phyloP scores from a whole-genome alignment of 2,797 vertebrate genomes.

The Morelia viridis region DNA sequence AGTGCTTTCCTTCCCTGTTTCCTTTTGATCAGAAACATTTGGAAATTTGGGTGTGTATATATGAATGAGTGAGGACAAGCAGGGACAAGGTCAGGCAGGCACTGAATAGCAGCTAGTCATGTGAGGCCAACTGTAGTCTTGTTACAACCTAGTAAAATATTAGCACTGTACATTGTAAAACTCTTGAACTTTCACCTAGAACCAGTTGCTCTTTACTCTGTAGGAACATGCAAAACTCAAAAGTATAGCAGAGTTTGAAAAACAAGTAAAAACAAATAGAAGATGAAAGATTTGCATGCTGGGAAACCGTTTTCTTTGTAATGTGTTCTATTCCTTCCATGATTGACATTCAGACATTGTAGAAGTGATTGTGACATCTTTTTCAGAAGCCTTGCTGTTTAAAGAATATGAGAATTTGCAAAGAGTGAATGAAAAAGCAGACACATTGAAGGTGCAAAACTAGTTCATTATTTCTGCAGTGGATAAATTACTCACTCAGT shows the following conservation, averaged over 20 bases:
- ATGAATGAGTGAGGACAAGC: slow-evolving; percentile 19
- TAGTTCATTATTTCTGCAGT: slow-evolving; percentile 15
- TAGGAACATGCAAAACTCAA: slow-evolving; percentile 2
- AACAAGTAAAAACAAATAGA: slow-evolving; percentile 17
- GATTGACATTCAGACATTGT: neutral
- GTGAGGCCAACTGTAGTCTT: neutral
- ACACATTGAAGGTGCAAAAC: neutral
- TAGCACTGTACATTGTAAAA: slow-evolving; percentile 20
- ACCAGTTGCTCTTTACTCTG: neutral
- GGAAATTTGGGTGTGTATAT: slow-evolving; percentile 13
- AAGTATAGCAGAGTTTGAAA: slow-evolving; percentile 1
- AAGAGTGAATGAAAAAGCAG: neutral
- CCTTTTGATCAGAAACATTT: neutral
- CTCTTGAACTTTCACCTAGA: slow-evolving; percentile 2
- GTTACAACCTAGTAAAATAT: slow-evolving; percentile 42
- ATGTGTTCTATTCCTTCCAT: neutral
- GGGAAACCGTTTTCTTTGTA: neutral
- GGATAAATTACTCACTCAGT: neutral
- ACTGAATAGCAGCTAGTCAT: rapidly evolving
- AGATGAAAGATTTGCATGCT: slow-evolving; percentile 3
- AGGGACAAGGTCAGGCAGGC: slow-evolving; percentile 12
- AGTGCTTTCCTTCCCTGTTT: neutral
- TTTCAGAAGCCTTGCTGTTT: neutral
- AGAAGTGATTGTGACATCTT: neutral
- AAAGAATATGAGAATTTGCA: neutral